Evolutionary conservation across 2,113 vertebrate genomes (phyloP).

Genomic region (Megaceryle maxima): DNA sequence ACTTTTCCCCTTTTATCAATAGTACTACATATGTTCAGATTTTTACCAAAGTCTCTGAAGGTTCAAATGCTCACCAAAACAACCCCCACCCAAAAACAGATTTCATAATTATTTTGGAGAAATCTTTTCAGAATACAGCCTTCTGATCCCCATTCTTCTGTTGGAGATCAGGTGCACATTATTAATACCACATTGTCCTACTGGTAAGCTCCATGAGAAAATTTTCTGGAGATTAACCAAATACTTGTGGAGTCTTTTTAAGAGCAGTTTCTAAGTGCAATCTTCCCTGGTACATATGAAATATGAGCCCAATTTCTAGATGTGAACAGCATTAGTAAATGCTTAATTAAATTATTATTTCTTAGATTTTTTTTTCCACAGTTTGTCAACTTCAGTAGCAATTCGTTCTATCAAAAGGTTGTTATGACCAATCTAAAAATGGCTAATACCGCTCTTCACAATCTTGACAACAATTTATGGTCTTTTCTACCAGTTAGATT

Average conservation of each 20-base stretch:
- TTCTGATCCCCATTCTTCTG: not conserved
- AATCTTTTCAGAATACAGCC: not conserved
- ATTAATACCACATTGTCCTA: not conserved
- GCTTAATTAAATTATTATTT: not conserved
- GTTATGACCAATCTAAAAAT: not conserved
- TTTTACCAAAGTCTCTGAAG: not conserved
- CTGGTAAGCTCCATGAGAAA: not conserved
- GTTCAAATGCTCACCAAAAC: not conserved
- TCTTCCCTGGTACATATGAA: fast-evolving
- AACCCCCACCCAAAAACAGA: not conserved
- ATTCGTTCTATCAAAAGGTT: not conserved
- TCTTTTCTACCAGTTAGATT: not conserved
- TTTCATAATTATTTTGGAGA: not conserved
- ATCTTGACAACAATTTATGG: not conserved
- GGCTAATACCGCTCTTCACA: not conserved
- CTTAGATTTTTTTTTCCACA: not conserved
- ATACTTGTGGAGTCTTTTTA: not conserved
- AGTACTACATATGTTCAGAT: fast-evolving
- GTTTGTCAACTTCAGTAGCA: not conserved
- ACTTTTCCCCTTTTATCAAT: not conserved
- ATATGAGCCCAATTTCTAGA: not conserved
- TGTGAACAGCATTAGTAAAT: not conserved
- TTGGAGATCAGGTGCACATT: not conserved
- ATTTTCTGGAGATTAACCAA: not conserved
- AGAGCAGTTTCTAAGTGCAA: not conserved